These are phyloP conservation scores for Papilio demoleus DNA, from an alignment of 2,888 invertebrate genomes.

Conservation along the genomic window DNA sequence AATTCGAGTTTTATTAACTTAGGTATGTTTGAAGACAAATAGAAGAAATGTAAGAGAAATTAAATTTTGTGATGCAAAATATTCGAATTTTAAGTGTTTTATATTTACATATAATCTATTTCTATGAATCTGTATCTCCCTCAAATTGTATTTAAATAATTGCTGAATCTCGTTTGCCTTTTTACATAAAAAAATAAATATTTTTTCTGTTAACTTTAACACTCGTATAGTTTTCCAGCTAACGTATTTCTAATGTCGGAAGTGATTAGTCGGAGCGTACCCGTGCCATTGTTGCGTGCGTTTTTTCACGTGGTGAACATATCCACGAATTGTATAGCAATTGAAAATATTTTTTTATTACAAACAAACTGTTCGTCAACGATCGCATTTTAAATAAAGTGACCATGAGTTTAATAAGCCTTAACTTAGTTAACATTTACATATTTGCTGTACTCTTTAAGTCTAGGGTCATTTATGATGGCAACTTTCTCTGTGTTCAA, in stretches of 20 bases:
- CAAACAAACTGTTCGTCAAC: too few species aligned
- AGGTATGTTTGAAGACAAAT: not conserved
- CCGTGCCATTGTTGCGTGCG: constrained; percentile 9
- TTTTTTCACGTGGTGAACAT: constrained; percentile 3
- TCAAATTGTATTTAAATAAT: not conserved
- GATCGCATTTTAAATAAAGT: too few species aligned
- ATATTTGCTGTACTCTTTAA: too few species aligned
- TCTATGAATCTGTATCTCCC: not conserved
- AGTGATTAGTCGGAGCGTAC: constrained; percentile 25
- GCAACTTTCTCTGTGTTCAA: too few species aligned
- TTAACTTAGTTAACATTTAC: too few species aligned
- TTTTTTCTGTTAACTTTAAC: not conserved
- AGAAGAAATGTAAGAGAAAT: not conserved
- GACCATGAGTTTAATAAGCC: too few species aligned
- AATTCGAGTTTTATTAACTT: not conserved
- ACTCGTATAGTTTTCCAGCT: constrained; percentile 16
- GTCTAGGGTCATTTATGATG: too few species aligned
- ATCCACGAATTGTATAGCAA: not conserved
- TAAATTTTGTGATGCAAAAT: too few species aligned
- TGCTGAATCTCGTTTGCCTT: not conserved
- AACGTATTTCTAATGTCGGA: constrained; percentile 25
- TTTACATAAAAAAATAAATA: not conserved
- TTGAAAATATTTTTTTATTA: not conserved
- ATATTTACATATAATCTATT: too few species aligned
- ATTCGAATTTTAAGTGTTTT: too few species aligned